Evolutionary conservation across 2,888 invertebrate species (phyloP).

Genomic region (Nemoura dubitans): DNA sequence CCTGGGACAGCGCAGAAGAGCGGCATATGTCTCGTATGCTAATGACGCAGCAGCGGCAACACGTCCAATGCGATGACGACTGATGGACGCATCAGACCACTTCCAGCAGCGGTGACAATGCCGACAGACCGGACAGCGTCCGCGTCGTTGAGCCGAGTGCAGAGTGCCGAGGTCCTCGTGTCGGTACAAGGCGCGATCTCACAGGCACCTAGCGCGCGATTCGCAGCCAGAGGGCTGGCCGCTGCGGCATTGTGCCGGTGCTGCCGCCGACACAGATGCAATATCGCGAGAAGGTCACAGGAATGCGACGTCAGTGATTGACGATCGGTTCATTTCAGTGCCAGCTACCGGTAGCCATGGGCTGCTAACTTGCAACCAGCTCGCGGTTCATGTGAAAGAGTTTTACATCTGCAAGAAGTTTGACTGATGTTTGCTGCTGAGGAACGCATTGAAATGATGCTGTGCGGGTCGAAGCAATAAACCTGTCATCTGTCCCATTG

Average conservation of each 20-base stretch:
- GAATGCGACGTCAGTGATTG: slow-evolving; percentile 23
- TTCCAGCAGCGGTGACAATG: not conserved
- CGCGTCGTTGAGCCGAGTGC: too few relatives aligned
- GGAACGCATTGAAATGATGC: slow-evolving; percentile 44
- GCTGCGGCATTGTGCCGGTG: not conserved
- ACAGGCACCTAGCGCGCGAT: slow-evolving; percentile 18
- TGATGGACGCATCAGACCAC: not conserved
- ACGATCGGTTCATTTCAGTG: not conserved
- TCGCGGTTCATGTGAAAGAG: slow-evolving; percentile 17
- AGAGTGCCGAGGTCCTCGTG: not conserved
- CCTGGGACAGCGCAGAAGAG: not conserved
- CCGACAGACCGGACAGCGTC: not conserved
- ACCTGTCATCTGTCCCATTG: slow-evolving; percentile 44
- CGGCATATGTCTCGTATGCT: not conserved
- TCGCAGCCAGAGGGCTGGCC: not conserved
- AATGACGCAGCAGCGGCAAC: not conserved
- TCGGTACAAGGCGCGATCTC: not conserved
- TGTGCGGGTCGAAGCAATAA: slow-evolving; percentile 42
- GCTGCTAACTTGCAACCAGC: not conserved
- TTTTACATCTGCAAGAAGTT: slow-evolving; percentile 43
- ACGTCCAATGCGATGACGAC: not conserved
- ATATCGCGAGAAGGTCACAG: not conserved
- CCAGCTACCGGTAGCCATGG: slow-evolving; percentile 18
- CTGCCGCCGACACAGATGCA: not conserved
- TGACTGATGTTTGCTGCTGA: slow-evolving; percentile 45